Conservation (phyloP, 2,113 vertebrate genomes). For the Paradoxurus hermaphroditus region DNA sequence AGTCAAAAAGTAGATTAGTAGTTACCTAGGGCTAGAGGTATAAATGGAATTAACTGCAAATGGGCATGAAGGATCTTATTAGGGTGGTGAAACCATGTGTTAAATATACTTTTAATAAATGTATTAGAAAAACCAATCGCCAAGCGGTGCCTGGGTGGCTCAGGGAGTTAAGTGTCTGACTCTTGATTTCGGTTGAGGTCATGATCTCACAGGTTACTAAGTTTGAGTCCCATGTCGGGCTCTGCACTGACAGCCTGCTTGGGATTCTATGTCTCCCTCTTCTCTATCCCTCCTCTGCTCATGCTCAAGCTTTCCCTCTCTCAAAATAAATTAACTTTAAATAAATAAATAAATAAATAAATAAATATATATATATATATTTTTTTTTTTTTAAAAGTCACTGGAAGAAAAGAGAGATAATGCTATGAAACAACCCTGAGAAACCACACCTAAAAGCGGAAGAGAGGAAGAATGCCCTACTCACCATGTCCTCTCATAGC, state of each 20-base stretch:
- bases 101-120: conserved; percentile 29
- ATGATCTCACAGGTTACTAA: too few species aligned
- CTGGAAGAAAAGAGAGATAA: not conserved
- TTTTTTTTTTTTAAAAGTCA: not conserved
- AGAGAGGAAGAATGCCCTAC: not conserved
- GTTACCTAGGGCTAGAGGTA: not conserved
- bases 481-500: conserved; percentile 97
- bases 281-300: too few species aligned
- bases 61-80: not conserved
- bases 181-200: too few species aligned
- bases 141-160: too few species aligned
- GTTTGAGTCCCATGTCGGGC: too few species aligned
- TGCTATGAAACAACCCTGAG: not conserved
- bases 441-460: not conserved
- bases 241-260: too few species aligned
- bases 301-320: too few species aligned
- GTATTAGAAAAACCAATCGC: not conserved
- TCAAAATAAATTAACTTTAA: too few species aligned
- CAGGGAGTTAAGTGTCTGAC: too few species aligned
- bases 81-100: not conserved
- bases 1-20: not conserved
- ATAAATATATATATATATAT: too few species aligned
- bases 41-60: not conserved
- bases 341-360: not conserved
- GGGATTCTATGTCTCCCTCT: too few species aligned